Base-by-base conservation (phyloP, 2,797 vertebrate genomes). In the Apogon hyalosoma region DNA sequence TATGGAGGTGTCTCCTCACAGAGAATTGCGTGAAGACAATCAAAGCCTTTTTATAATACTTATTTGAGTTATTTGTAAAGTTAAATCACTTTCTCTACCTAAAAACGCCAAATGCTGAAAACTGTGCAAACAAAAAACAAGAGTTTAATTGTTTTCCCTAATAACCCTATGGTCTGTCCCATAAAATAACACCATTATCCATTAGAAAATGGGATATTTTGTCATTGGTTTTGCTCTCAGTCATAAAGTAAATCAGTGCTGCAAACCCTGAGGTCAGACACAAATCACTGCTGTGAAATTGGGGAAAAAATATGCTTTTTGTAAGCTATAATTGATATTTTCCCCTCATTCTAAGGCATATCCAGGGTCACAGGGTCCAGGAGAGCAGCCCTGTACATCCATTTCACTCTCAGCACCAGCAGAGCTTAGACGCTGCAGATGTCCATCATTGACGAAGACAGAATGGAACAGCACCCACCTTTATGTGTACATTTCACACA, bases 21-120 rank as follows among this genome's bases (percentile, higher is more conserved):
- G 89, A 88, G 82, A 88, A 88, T 90, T 90, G 90, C 90, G 87
- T 84, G 63, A 82, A 83, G 92, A 93, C 91, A 93, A 94, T 93
- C 92, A 88, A 85, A 84, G 75, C 67, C 62, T 73, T 88, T 82
- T 77, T 86, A 42, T 46, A 54, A 19, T 56, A 61, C 75, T 75
- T 73, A 72, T 66, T 83, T 66, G 8, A 50, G 65, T 82, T 80
- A 42, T 83, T 85, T 83, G 71, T 89, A 75, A 87, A 82, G 52
- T 76, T 79, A 31, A 52, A 58, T 73, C 62, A 79, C 82, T 79
- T 88, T 73, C 59, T 84, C 57, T 86, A 46, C 63, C 67, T 55
- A 75, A 59, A 87, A 80, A 61, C 12, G 48, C 79, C 81, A 82
- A 85, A 85, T 77, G 69, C 61, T 82, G 18, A 53, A 74, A 74